These are phyloP conservation scores for Drosophila lini DNA, from an alignment of 1,140 invertebrate species.

Conservation along the genomic window DNA sequence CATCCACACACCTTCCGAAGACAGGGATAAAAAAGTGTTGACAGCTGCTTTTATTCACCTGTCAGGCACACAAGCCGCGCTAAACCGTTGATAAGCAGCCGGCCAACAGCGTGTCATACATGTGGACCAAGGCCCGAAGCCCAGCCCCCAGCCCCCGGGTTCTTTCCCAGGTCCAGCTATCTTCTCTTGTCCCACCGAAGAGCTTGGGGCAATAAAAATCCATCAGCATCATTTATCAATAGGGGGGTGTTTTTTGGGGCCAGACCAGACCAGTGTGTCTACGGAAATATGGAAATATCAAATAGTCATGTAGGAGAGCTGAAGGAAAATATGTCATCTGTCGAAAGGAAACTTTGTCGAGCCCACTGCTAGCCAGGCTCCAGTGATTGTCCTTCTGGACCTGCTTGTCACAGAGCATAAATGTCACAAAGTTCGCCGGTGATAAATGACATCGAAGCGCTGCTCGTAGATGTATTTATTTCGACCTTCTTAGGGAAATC, in stretches of 20 bases:
- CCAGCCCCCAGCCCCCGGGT: too few species aligned
- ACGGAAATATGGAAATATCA: slow-evolving; percentile 71
- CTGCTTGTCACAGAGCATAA: slow-evolving; percentile 62
- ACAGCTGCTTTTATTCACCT: slow-evolving; percentile 82
- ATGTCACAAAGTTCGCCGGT: slow-evolving; percentile 75
- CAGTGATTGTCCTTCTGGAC: slow-evolving; percentile 30
- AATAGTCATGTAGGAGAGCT: slow-evolving; percentile 60
- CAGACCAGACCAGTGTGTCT: slow-evolving; percentile 25
- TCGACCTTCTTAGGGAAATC: slow-evolving; percentile 6
- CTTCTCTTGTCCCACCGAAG: slow-evolving; percentile 31
- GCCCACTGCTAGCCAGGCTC: slow-evolving; percentile 25
- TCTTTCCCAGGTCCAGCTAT: neutral
- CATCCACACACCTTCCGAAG: slow-evolving; percentile 4
- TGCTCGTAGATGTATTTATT: slow-evolving; percentile 48
- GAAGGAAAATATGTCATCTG: slow-evolving; percentile 56
- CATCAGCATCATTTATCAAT: slow-evolving; percentile 81
- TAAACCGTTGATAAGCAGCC: slow-evolving; percentile 78
- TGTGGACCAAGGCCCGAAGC: slow-evolving; percentile 28
- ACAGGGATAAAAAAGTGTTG: slow-evolving; percentile 66
- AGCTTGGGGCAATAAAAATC: slow-evolving; percentile 73
- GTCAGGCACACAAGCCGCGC: slow-evolving; percentile 76
- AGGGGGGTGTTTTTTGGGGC: slow-evolving; percentile 15
- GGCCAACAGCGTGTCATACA: slow-evolving; percentile 61
- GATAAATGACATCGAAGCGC: slow-evolving; percentile 66
- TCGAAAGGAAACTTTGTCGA: slow-evolving; percentile 42